Percentiles rank a stretch among this genome's conserved stretches.
These are phyloP conservation scores for Proteles cristata DNA, from an alignment of 2,113 vertebrate genomes.

Conservation along the genomic window DNA sequence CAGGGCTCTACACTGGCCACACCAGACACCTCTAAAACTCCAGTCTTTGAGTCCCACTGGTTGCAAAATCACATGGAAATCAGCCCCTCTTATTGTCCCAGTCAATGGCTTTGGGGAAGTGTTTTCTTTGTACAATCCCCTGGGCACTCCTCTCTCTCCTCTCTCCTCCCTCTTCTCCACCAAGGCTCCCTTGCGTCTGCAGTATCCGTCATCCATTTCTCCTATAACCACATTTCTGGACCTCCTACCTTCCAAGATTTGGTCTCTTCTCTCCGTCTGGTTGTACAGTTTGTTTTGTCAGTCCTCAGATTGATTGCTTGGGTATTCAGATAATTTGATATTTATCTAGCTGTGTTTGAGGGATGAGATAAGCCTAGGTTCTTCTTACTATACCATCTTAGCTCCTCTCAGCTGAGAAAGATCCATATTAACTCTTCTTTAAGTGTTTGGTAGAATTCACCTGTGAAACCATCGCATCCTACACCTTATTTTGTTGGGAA, in stretches of 20 bases:
- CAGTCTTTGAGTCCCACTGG: neutral
- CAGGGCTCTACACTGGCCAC: neutral
- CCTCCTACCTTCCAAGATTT: neutral
- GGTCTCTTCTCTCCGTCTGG: neutral
- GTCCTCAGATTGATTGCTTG: neutral
- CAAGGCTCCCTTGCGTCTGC: neutral
- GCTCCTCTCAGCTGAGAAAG: neutral
- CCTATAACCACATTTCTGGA: neutral
- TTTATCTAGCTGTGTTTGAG: neutral
- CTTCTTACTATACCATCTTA: neutral
- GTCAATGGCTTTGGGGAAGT: neutral
- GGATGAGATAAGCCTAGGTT: neutral
- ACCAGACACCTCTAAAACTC: neutral
- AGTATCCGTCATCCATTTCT: neutral
- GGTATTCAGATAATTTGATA: neutral
- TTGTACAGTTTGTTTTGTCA: neutral
- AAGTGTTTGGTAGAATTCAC: neutral
- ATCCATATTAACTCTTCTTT: neutral
- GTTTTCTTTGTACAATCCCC: neutral
- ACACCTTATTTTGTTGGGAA: neutral
- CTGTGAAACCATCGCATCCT: neutral
- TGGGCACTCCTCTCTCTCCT: neutral
- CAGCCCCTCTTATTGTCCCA: neutral
- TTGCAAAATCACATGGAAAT: neutral
- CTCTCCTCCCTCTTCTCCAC: neutral